Percentiles rank a stretch among this genome's conserved stretches.
Conservation (phyloP, 2,113 vertebrate genomes). For the Passer domesticus region DNA sequence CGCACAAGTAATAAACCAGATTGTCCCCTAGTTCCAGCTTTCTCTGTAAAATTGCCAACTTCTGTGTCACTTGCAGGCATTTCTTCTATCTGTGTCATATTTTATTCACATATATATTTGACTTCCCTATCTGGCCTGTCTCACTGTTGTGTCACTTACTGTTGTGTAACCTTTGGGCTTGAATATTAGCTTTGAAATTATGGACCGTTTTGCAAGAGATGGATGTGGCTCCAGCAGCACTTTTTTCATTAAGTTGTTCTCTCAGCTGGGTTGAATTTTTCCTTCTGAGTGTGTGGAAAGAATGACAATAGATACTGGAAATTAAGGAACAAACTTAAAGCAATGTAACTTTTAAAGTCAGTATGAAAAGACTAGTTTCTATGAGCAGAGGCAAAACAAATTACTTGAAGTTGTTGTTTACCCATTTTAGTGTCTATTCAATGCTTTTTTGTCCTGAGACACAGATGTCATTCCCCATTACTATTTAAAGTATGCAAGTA, state of each 20-base stretch:
- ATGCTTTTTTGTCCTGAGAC: background rate
- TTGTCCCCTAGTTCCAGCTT: background rate
- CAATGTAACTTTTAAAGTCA: background rate
- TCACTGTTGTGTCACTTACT: background rate
- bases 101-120: background rate
- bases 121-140: background rate
- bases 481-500: background rate
- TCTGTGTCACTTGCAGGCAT: background rate
- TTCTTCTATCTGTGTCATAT: background rate
- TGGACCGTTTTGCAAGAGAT: background rate
- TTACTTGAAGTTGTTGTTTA: background rate
- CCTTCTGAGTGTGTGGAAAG: background rate
- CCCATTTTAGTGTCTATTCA: background rate
- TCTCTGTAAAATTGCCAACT: background rate
- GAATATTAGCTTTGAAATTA: background rate
- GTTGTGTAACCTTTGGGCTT: background rate
- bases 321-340: background rate
- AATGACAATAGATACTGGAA: constrained; percentile 20
- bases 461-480: background rate
- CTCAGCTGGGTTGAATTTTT: constrained; percentile 31
- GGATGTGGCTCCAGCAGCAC: background rate
- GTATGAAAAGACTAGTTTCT: background rate
- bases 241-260: background rate
- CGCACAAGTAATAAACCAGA: background rate
- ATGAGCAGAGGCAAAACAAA: background rate